phyloP scores from a whole-genome alignment of 1,140 invertebrate genomes.

The Zaprionus inermis region DNA sequence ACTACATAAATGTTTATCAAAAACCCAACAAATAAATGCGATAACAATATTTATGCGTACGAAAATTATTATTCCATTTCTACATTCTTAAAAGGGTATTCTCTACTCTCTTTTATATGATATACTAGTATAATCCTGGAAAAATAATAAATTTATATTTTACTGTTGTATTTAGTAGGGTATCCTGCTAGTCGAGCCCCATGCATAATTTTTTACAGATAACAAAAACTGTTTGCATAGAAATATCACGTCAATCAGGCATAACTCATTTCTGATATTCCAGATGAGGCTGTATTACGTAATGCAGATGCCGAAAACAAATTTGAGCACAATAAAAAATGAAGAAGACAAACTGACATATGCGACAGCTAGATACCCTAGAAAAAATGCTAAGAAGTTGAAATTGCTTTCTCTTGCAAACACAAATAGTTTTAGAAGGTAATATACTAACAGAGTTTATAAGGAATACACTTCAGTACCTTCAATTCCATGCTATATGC shows the following conservation, averaged over 20 bases:
- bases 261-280: conserved; percentile 39
- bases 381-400: background rate
- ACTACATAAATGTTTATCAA: background rate
- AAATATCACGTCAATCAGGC: conserved; percentile 34
- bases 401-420: no score
- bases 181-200: background rate
- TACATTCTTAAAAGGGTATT: no score
- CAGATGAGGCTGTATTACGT: conserved; percentile 29
- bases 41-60: background rate
- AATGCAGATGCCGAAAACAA: conserved; percentile 64
- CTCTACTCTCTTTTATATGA: no score
- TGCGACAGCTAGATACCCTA: background rate
- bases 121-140: no score
- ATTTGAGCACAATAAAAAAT: conserved; percentile 73
- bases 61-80: background rate
- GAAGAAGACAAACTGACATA: conserved; percentile 43
- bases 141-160: background rate
- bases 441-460: no score
- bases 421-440: background rate
- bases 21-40: background rate
- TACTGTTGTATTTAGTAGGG: background rate
- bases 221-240: conserved; percentile 11
- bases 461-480: no score
- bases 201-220: background rate
- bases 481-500: background rate